phyloP scores from a whole-genome alignment of 2,797 vertebrate genomes.

The Lithobates sylvaticus region DNA sequence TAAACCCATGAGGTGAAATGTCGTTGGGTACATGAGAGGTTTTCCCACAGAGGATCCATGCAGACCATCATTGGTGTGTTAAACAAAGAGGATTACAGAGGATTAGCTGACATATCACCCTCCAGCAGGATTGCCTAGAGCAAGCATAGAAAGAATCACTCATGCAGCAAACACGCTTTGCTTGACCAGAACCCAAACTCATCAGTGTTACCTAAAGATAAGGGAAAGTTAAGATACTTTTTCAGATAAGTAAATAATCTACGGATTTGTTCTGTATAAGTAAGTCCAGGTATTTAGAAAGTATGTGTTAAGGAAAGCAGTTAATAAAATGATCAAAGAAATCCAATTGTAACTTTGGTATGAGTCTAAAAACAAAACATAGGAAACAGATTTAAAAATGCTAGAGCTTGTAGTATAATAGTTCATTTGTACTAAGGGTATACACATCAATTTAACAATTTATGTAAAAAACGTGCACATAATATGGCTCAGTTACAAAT shows the following conservation, averaged over 20 bases:
- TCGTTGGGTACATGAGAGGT: constrained; percentile 74
- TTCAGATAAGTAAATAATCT: constrained; percentile 86
- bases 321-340: constrained; percentile 72
- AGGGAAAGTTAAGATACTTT: constrained; percentile 79
- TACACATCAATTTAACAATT: too few species aligned
- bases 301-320: constrained; percentile 67
- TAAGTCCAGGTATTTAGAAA: constrained; percentile 68
- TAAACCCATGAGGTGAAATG: constrained; percentile 24
- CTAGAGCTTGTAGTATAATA: too few species aligned
- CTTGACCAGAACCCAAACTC: constrained; percentile 79
- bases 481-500: too few species aligned
- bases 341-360: background rate
- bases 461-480: too few species aligned
- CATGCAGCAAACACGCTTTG: constrained; percentile 84
- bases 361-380: too few species aligned
- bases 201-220: constrained; percentile 82
- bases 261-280: constrained; percentile 78
- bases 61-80: constrained; percentile 79
- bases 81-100: constrained; percentile 78
- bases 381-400: too few species aligned
- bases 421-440: too few species aligned
- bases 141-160: constrained; percentile 76
- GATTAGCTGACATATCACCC: constrained; percentile 83
- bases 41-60: constrained; percentile 81
- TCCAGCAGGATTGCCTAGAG: constrained; percentile 71